These are phyloP conservation scores for Bombus difficillimus DNA, from an alignment of 1,140 invertebrate species.

Conservation along the genomic window DNA sequence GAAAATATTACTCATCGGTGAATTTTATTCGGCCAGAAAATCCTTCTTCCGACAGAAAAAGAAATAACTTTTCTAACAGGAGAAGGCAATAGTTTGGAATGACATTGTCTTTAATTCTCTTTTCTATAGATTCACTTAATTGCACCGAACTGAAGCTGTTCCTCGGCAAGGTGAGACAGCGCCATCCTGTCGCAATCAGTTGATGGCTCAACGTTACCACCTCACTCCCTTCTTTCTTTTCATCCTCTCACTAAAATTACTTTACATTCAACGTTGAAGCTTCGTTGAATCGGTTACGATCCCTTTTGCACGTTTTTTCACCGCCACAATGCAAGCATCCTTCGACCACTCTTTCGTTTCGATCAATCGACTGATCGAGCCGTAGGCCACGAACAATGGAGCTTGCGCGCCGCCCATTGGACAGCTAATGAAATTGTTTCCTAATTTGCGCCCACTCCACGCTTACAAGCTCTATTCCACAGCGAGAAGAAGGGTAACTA, in stretches of 20 bases:
- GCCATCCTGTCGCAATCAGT: conserved; percentile 54
- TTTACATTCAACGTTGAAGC: conserved; percentile 47
- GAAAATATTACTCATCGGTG: neutral
- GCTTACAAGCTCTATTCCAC: conserved; percentile 40
- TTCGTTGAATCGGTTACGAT: conserved; percentile 9
- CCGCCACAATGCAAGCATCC: neutral
- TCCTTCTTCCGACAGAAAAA: neutral
- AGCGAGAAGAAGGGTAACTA: conserved; percentile 44
- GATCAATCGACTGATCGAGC: conserved; percentile 51
- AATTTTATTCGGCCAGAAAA: neutral
- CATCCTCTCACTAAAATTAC: conserved; percentile 13
- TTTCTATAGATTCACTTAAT: conserved; percentile 54
- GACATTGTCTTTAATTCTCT: neutral
- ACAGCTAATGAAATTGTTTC: conserved; percentile 70
- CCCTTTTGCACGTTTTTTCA: conserved; percentile 7
- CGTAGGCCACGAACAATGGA: conserved; percentile 52
- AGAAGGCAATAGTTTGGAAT: neutral
- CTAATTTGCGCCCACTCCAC: conserved; percentile 62
- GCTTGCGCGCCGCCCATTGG: conserved; percentile 14
- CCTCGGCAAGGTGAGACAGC: neutral
- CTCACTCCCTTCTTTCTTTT: conserved; percentile 4
- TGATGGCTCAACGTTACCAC: conserved; percentile 51
- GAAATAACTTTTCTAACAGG: neutral
- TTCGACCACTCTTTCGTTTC: conserved; percentile 24
- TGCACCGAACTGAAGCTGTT: neutral